Evolutionary conservation across 2,113 vertebrate genomes (phyloP), one percentile per base, ranked within the genome.

Genomic region (Pipra filicauda): DNA sequence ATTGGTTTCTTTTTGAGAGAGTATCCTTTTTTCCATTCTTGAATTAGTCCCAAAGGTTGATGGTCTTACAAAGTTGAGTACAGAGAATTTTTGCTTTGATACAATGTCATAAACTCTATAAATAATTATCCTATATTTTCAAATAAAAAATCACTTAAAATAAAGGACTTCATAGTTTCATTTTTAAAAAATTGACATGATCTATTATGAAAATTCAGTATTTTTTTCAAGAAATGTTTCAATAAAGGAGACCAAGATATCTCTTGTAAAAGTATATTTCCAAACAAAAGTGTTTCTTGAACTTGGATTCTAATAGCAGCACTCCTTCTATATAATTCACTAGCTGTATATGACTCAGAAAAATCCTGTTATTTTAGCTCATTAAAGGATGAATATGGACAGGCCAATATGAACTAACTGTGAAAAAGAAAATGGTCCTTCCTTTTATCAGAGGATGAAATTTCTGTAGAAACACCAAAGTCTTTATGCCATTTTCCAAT

Each of bases 341-440:
- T 74, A 82, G 5, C 10, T 1, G 0, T 19, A 24, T 57, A 44
- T n/a, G 19, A 78, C 6, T 54, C 9, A 73, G 44, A 59, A 76
- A 91, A 87, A 59, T 9, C 4, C 11, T 93, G 20, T 8, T 8
- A 69, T 73, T 93, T 90, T 61, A 66, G 39, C 20, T 78, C 33
- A 48, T 81, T 51, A 74, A 70, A 90, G n/a, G 24, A 62, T 48
- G 21, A 88, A 71, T 85, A 82, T 37, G 31, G 27, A 82, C 59
- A 65, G 6, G 27, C 16, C 16, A 37, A 66, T 30, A 19, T 21
- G 43, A 54, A 85, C 33, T 27, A 33, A 65, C 4, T 84, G 5
- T 15, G 13, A 3, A 41, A 5, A 8, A 6, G 16, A 27, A 64
- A n/a, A 31, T 8, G 1, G 4, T 30, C 2, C 1, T 75, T 62